Evolutionary conservation across 2,113 vertebrate species (phyloP).

Genomic region (Barnardius zonarius): DNA sequence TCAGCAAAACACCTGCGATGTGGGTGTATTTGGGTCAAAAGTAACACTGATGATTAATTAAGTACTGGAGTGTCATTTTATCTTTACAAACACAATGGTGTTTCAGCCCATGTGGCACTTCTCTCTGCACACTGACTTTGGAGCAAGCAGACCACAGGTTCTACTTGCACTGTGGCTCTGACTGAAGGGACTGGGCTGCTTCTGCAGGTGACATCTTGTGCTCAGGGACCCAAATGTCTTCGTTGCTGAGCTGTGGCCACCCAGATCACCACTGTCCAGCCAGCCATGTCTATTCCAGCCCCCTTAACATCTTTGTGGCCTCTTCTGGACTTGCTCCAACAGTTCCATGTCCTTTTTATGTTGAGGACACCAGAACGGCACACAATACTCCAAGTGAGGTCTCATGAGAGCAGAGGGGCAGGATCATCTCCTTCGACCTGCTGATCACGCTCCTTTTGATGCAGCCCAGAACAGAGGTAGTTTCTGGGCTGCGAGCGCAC

Average conservation of each 20-base stretch:
- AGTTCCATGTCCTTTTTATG: neutral
- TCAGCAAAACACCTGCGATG: neutral
- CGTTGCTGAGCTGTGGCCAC: neutral
- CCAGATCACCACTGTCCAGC: neutral
- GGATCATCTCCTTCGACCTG: neutral
- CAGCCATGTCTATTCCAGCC: neutral
- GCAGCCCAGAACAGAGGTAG: too few relatives aligned
- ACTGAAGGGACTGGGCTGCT: neutral
- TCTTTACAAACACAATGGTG: neutral
- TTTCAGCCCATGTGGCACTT: neutral
- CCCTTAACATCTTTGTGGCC: neutral
- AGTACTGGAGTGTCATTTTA: neutral
- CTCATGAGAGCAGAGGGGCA: neutral
- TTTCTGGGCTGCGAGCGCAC: too few relatives aligned
- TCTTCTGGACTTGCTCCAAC: neutral
- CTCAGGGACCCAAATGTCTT: neutral
- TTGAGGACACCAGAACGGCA: neutral
- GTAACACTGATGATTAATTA: neutral
- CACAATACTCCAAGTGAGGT: neutral
- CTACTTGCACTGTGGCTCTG: neutral
- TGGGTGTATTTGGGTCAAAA: neutral
- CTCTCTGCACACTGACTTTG: neutral
- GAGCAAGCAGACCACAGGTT: neutral
- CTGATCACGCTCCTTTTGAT: too few relatives aligned
- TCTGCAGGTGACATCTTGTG: neutral